Conservation (phyloP, 1,140 invertebrate genomes). For the Macrosteles quadrilineatus region DNA sequence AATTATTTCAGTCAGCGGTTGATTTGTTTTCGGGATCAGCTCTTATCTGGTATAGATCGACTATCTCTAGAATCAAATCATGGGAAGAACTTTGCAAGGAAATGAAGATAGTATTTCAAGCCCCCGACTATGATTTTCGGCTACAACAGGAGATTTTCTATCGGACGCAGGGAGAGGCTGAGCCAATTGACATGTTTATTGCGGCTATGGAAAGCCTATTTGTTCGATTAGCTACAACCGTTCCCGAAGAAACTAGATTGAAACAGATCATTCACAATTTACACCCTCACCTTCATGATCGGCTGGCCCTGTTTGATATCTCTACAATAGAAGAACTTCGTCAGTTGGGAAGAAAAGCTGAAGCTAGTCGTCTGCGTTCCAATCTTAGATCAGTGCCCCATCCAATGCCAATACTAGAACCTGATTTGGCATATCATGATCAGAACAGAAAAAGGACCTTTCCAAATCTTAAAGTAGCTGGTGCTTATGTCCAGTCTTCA, state of each 20-base stretch:
- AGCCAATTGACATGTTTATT: not conserved
- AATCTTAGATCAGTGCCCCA: not conserved
- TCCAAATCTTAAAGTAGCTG: not conserved
- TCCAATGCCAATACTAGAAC: not conserved
- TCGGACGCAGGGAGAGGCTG: constrained; percentile 6
- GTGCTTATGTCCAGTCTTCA: not conserved
- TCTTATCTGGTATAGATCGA: constrained; percentile 7
- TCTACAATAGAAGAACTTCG: not conserved
- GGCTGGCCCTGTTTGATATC: not conserved
- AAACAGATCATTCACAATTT: not conserved
- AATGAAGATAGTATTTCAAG: constrained; percentile 8
- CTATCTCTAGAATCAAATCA: not conserved
- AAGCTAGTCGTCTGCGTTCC: not conserved
- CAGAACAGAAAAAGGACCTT: not conserved
- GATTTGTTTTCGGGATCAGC: constrained; percentile 15
- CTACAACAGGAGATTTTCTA: constrained; percentile 3
- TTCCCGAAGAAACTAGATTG: not conserved
- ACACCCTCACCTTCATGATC: constrained; percentile 2
- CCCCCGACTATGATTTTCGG: not conserved
- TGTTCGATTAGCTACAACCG: not conserved
- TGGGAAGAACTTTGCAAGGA: not conserved
- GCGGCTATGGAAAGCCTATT: not conserved
- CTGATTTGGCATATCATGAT: constrained; percentile 11
- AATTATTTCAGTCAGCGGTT: constrained; percentile 8
- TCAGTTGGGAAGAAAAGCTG: not conserved